Evolutionary conservation across 2,113 vertebrate species (phyloP).

Genomic region (Limnothrissa miodon): DNA sequence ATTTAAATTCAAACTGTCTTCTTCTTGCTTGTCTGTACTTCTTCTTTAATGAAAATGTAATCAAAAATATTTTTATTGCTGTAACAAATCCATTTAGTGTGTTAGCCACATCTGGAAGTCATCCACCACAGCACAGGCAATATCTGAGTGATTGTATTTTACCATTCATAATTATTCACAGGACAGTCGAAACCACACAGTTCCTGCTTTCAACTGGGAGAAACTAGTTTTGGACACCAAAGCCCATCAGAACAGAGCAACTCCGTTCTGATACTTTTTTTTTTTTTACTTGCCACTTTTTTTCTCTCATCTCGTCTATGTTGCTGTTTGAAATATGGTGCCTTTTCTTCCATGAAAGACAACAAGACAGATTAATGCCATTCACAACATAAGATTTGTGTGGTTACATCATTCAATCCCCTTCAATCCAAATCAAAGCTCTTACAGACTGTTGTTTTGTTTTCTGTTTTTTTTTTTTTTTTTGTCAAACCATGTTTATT

Average conservation of each 20-base stretch:
- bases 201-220: constrained; percentile 65
- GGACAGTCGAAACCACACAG: constrained; percentile 66
- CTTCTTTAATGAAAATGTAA: constrained; percentile 65
- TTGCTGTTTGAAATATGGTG: constrained; percentile 50
- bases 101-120: constrained; percentile 71
- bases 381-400: constrained; percentile 56
- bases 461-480: neutral
- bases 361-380: constrained; percentile 65
- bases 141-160: constrained; percentile 70
- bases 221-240: constrained; percentile 47
- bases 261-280: constrained; percentile 50
- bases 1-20: neutral
- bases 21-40: constrained; percentile 3
- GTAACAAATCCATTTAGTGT: constrained; percentile 68
- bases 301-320: constrained; percentile 9
- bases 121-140: constrained; percentile 61
- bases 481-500: constrained; percentile 47
- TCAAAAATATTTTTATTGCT: constrained; percentile 69
- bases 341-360: constrained; percentile 38
- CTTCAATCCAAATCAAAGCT: no score
- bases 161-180: constrained; percentile 75
- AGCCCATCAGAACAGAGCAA: constrained; percentile 55
- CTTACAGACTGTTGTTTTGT: neutral
- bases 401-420: constrained; percentile 67
- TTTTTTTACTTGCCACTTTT: constrained; percentile 17